Percentiles rank a stretch among this genome's conserved stretches.
Evolutionary conservation across 1,140 invertebrate species (phyloP).

Genomic region (Colletes gigas): DNA sequence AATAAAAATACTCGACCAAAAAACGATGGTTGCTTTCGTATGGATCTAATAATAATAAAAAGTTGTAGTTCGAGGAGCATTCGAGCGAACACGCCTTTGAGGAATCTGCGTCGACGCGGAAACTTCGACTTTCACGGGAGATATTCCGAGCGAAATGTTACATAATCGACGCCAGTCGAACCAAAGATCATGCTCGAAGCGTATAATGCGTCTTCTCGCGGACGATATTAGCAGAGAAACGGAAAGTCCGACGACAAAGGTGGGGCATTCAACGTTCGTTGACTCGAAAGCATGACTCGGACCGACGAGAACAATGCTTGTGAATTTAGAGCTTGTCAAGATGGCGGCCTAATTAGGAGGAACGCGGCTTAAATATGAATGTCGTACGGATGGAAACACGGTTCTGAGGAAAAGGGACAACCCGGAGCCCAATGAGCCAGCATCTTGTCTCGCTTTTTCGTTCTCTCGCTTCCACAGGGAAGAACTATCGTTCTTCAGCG

Average conservation of each 20-base stretch:
- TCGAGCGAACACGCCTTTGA: background rate
- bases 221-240: background rate
- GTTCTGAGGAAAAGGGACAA: slow-evolving; percentile 21
- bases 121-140: background rate
- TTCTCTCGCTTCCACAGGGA: slow-evolving; percentile 4
- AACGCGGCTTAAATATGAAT: slow-evolving; percentile 70
- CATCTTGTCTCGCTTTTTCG: slow-evolving; percentile 36
- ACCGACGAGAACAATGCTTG: slow-evolving; percentile 59
- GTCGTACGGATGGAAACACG: slow-evolving; percentile 34
- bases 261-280: slow-evolving; percentile 21
- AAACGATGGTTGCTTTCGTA: too few species aligned
- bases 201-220: slow-evolving; percentile 1
- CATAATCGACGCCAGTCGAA: background rate
- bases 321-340: slow-evolving; percentile 58
- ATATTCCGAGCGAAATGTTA: background rate
- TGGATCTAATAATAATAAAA: too few species aligned
- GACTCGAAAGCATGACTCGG: slow-evolving; percentile 48
- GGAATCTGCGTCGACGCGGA: background rate
- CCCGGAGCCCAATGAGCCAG: slow-evolving; percentile 25
- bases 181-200: background rate
- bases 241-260: slow-evolving; percentile 8
- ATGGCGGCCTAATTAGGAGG: slow-evolving; percentile 72
- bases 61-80: too few species aligned
- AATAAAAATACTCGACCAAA: too few species aligned
- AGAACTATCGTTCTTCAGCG: slow-evolving; percentile 13